Evolutionary conservation across 2,113 vertebrate genomes (phyloP), one percentile per base, ranked within the genome.

Genomic region (Corydoras maculifer): DNA sequence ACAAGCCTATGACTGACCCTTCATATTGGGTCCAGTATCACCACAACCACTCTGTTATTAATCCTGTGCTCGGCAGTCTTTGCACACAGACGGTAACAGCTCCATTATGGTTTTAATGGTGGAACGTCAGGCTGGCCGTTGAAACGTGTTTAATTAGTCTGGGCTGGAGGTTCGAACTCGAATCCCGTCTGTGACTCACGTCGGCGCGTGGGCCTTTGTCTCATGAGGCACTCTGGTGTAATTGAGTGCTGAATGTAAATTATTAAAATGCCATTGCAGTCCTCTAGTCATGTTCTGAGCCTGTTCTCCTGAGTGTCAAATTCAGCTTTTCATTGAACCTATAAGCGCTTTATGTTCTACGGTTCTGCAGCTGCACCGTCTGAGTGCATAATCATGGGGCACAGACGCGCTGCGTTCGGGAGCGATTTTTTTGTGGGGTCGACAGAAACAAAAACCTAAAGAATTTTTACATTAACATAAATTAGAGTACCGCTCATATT

Each of bases 71-170:
- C 2, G 7, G 7, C 35, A 43, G 35, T 43, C 35, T 43, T 43
- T 4, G 35, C 35, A 8, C 7, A 8, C 35, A 43, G 35, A 75
- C n/a, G 51, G 9, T 49, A 30, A 7, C 48, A 66, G 60, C 68
- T 35, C 9, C 10, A 59, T 49, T 13, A 14, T 50, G 62, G 30
- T 59, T 30, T 48, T 10, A 70, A 32, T 62, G 8, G 32, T 62
- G 50, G 35, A 72, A 78, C 72, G 78, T 75, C 18, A 75, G 58
- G 65, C 66, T 75, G 75, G 66, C 81, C 79, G 80, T 76, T 78
- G 76, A 73, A 80, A 77, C 82, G 71, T 62, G 70, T 77, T 79
- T 76, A 82, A 78, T 70, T 63, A 51, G 71, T 68, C 18, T 65
- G 61, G 50, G 54, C 35, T 51, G 63, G 54, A 69, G 58, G 68